Conservation (phyloP, 2,797 vertebrate genomes). For the Cynopterus sphinx region DNA sequence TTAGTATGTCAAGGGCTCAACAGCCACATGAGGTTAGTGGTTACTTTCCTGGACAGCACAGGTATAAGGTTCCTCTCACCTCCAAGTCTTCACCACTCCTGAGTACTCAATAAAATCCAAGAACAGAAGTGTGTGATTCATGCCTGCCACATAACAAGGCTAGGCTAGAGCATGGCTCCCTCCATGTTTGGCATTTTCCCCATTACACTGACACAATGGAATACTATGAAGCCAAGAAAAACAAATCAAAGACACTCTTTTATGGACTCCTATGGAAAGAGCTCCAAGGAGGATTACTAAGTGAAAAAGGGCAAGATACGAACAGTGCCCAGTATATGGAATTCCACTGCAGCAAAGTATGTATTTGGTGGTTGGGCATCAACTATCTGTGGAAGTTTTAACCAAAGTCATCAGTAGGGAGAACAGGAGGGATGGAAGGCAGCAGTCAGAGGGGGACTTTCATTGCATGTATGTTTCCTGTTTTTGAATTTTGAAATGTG, state of each 20-base stretch:
- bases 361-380: neutral
- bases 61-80: too few relatives aligned
- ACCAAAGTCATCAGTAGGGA: neutral
- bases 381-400: neutral
- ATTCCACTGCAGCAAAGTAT: neutral
- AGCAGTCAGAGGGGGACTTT: too few relatives aligned
- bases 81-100: neutral
- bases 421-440: too few relatives aligned
- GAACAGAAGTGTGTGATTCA: neutral
- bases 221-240: neutral
- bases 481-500: neutral
- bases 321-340: neutral
- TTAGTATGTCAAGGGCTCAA: neutral
- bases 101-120: neutral
- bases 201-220: neutral
- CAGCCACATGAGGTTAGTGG: neutral
- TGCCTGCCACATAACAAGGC: fast-evolving
- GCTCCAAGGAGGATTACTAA: neutral
- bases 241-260: neutral
- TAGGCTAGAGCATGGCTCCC: neutral
- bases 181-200: neutral
- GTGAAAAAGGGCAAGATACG: neutral
- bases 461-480: neutral
- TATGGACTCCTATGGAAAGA: neutral
- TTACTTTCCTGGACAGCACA: fast-evolving